These are phyloP conservation scores for Furnarius figulus DNA, from an alignment of 2,113 vertebrate genomes.

Conservation along the genomic window DNA sequence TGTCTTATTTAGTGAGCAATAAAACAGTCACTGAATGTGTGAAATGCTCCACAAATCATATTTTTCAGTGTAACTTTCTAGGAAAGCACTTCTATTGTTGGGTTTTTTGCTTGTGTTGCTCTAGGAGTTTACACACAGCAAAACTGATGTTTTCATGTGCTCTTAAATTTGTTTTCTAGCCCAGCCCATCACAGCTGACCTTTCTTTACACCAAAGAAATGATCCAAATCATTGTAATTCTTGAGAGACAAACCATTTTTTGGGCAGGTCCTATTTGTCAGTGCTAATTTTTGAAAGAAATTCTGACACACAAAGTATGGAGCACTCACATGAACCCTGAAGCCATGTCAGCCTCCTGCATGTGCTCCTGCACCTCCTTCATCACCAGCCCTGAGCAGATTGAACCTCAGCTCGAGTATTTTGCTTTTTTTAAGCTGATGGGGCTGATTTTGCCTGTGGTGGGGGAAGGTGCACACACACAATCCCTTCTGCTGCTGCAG, in stretches of 20 bases:
- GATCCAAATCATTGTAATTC: neutral
- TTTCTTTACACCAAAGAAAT: neutral
- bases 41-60: fast-evolving
- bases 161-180: neutral
- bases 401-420: neutral
- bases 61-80: neutral
- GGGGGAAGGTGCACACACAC: neutral
- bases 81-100: neutral
- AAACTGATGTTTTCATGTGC: neutral
- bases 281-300: neutral
- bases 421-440: neutral
- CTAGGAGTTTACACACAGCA: neutral
- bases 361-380: neutral
- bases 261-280: neutral
- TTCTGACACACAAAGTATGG: fast-evolving
- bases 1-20: neutral
- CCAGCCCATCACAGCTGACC: neutral
- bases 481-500: neutral
- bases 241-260: neutral
- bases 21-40: neutral
- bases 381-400: fast-evolving
- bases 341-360: neutral
- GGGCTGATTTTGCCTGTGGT: neutral
- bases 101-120: neutral
- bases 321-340: neutral